Percentiles rank a stretch among this genome's conserved stretches.
These are phyloP conservation scores for Homalodisca vitripennis DNA, from an alignment of 1,140 invertebrate genomes.

Conservation along the genomic window DNA sequence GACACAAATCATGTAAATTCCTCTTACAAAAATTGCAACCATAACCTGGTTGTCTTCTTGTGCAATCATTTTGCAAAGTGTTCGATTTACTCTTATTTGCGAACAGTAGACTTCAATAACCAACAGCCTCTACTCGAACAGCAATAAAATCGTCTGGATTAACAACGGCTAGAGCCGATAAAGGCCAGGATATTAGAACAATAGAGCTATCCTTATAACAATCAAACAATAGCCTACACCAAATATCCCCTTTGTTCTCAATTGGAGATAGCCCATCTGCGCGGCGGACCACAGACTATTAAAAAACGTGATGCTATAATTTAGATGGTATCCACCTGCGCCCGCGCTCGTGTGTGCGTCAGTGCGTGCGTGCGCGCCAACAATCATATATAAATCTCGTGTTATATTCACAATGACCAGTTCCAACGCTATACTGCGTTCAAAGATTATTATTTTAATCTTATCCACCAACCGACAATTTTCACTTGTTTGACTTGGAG, in stretches of 20 bases:
- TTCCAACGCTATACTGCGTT: neutral
- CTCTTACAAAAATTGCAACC: no score
- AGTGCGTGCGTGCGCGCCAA: neutral
- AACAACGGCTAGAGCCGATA: neutral
- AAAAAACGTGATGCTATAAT: conserved; percentile 30
- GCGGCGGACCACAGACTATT: conserved; percentile 27
- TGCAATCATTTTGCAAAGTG: no score
- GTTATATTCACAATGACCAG: neutral
- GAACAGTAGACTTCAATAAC: no score
- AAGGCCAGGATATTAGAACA: neutral
- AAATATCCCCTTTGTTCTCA: conserved; percentile 17
- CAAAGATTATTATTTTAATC: neutral
- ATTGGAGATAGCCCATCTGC: conserved; percentile 18
- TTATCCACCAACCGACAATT: neutral
- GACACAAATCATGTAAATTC: no score
- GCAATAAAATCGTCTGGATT: neutral
- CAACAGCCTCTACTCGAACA: no score
- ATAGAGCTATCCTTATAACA: neutral
- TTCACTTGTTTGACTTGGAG: neutral
- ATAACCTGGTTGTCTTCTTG: no score
- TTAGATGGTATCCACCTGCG: conserved; percentile 20
- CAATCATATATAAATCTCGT: neutral
- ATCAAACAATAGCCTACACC: conserved; percentile 8
- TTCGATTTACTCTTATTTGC: no score
- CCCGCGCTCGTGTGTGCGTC: neutral